These are phyloP conservation scores for Byasa hedistus DNA, from an alignment of 2,888 invertebrate genomes.

Conservation along the genomic window DNA sequence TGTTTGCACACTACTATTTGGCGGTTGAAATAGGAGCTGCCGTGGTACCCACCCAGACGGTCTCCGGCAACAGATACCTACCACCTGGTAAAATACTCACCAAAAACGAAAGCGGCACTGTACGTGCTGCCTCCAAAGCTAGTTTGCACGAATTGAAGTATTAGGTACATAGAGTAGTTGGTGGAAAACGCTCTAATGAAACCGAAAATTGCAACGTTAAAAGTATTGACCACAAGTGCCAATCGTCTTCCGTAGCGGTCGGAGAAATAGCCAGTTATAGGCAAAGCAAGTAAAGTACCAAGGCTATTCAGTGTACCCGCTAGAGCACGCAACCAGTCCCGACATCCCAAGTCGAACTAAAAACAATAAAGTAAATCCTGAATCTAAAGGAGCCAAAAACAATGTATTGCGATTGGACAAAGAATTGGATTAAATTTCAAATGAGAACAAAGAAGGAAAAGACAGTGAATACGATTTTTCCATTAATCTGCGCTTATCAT, in stretches of 20 bases:
- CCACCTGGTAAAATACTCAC: too few relatives aligned
- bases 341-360: constrained; percentile 79
- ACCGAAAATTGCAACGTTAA: constrained; percentile 65
- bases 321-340: constrained; percentile 82
- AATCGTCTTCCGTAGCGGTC: constrained; percentile 76
- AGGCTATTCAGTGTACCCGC: constrained; percentile 83
- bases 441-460: neutral
- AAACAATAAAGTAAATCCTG: constrained; percentile 29
- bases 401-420: neutral
- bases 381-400: neutral
- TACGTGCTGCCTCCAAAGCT: constrained; percentile 75
- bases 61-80: too few relatives aligned
- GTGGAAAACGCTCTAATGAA: constrained; percentile 77
- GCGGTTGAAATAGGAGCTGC: too few relatives aligned
- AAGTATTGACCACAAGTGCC: constrained; percentile 54
- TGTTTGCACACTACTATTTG: too few relatives aligned
- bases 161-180: constrained; percentile 77
- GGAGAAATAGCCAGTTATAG: constrained; percentile 81
- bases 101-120: constrained; percentile 69
- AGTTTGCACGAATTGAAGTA: constrained; percentile 76
- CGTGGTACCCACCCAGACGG: too few relatives aligned
- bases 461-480: neutral
- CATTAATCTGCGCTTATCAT: too few relatives aligned
- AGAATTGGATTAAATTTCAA: neutral
- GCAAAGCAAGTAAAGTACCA: constrained; percentile 82